phyloP scores from a whole-genome alignment of 2,888 invertebrate genomes.

The Pharmacophagus antenor region DNA sequence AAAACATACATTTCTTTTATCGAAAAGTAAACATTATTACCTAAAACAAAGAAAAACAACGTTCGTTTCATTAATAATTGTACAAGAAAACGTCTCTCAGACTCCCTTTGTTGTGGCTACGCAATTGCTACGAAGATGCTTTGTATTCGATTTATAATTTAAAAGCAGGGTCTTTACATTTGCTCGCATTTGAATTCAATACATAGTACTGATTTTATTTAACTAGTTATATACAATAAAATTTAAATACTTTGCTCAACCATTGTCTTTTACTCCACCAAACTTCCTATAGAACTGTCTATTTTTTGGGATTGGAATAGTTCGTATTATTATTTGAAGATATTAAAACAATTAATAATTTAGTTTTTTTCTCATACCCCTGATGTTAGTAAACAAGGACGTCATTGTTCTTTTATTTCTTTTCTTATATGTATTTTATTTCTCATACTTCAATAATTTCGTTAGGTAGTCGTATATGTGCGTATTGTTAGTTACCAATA shows the following conservation, averaged over 20 bases:
- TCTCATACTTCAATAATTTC: too few species aligned
- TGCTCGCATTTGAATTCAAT: background rate
- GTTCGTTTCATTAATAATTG: conserved; percentile 18
- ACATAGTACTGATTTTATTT: conserved; percentile 1
- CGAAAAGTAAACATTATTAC: background rate
- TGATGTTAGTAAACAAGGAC: too few species aligned
- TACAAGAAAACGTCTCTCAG: conserved; percentile 15
- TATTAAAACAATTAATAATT: too few species aligned
- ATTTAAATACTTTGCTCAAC: background rate
- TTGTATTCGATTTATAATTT: conserved; percentile 25
- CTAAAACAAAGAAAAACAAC: background rate
- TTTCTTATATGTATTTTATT: too few species aligned
- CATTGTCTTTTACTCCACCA: too few species aligned
- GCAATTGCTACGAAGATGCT: conserved; percentile 27
- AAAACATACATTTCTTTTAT: too few species aligned
- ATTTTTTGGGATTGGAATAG: too few species aligned
- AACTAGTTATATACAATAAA: background rate
- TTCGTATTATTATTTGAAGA: too few species aligned
- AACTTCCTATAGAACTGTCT: background rate
- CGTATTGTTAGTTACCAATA: too few species aligned
- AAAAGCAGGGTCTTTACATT: conserved; percentile 6
- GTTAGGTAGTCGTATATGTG: too few species aligned
- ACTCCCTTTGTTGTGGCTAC: conserved; percentile 24
- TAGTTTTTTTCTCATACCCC: too few species aligned
- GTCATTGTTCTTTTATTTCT: too few species aligned